Base-by-base conservation (phyloP, 1,140 invertebrate species). In the Antheraea mylitta region DNA sequence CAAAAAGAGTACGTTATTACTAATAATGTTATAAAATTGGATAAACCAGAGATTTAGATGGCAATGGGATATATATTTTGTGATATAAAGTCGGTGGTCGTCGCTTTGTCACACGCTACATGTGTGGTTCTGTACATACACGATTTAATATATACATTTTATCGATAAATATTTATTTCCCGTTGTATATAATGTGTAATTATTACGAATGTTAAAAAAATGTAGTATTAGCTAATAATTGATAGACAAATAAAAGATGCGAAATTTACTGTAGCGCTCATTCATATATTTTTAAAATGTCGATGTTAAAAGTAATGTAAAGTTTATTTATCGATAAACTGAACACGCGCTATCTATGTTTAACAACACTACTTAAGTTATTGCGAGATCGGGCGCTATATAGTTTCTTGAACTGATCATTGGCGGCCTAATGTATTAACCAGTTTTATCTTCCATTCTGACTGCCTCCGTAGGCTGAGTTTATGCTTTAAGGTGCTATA, bases 171-270 rank as follows among this genome's bases (percentile, higher is more conserved):
- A 91, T 89, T 89, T 90, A 89, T 90, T 89, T 85, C 83, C 82
- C 81, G 79, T 84, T 90, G 88, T 91, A 91, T 89, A 90, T 90
- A 90, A 89, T 87, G 86, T 90, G 72, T 66, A 66, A 66, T 66
- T 66, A 59, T 19, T 65, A 37, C 58, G 65, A 66, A 36, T 30
- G 53, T 58, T 66, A 37, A 59, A 37, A 22, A 48, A 30, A 7
- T 22, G 19, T 53, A 53, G 45, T 65, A 19, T 53, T 38, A 22
- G 64, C 45, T 65, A 53, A 65, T 45, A 42, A 65, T 65, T 45
- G 64, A 65, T 65, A 65, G 8, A 63, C 18, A 18, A 6, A n/a
- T 37, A n/a, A 37, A 37, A 6, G 45, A 13, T 53, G 10, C 16
- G 13, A n/a, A 53, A 53, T 53, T 16, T 13, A 13, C 13, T 53